Percentiles rank a stretch among this genome's conserved stretches.
phyloP scores from a whole-genome alignment of 2,797 vertebrate species.

The Geotrypetes seraphini region DNA sequence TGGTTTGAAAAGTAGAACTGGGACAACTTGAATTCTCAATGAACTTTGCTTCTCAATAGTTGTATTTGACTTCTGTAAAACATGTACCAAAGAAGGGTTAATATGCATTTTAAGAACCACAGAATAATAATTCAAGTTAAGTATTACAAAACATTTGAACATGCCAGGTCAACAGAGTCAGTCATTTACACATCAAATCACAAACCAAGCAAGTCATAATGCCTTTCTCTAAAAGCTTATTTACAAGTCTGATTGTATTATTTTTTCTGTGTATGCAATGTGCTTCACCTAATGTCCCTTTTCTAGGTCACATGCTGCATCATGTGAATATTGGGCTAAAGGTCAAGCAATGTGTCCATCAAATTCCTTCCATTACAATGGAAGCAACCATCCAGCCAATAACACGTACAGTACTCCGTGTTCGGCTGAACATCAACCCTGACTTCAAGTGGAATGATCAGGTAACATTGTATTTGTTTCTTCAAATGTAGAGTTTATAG shows the following conservation, averaged over 20 bases:
- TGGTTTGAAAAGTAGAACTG: constrained; percentile 13
- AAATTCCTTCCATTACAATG: constrained; percentile 85
- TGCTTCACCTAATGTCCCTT: constrained; percentile 38
- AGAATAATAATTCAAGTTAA: constrained; percentile 54
- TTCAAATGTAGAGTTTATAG: too few relatives aligned
- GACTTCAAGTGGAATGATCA: constrained; percentile 95
- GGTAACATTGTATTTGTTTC: too few relatives aligned
- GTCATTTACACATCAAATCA: constrained; percentile 40
- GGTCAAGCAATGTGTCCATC: constrained; percentile 92
- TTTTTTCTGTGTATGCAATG: constrained; percentile 37
- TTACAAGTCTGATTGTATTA: constrained; percentile 44
- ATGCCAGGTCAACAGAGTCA: constrained; percentile 51
- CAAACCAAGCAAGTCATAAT: constrained; percentile 47
- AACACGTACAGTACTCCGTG: constrained; percentile 86
- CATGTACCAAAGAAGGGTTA: constrained; percentile 17
- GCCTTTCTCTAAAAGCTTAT: constrained; percentile 30
- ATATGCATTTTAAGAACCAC: constrained; percentile 37
- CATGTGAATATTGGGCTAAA: constrained; percentile 89
- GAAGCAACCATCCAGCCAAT: constrained; percentile 92
- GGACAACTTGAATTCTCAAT: constrained; percentile 23
- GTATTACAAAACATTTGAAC: constrained; percentile 55
- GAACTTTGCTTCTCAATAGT: too few relatives aligned
- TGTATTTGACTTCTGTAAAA: constrained; percentile 38
- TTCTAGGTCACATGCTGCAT: constrained; percentile 91
- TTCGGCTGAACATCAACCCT: constrained; percentile 71